A percentile compares a stretch with the other conserved stretches of the same genome.
Conservation (phyloP, 2,113 vertebrate species). For the Trachemys scripta region DNA sequence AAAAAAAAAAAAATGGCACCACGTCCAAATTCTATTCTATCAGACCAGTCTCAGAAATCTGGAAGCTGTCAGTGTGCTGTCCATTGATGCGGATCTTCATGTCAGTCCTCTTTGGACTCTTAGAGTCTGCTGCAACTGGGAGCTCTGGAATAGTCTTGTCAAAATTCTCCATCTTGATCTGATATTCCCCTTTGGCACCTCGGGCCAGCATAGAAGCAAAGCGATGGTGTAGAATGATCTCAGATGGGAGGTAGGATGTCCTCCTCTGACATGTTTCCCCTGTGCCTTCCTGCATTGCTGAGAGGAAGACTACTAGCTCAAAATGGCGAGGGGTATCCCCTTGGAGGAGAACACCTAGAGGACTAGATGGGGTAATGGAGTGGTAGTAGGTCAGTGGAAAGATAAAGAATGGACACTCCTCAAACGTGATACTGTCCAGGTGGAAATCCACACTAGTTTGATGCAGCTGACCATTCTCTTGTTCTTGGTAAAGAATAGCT, state of each 20-base stretch:
- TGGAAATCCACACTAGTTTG: conserved; percentile 93
- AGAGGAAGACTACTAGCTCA: conserved; percentile 93
- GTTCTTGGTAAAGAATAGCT: conserved; percentile 92
- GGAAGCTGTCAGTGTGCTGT: conserved; percentile 83
- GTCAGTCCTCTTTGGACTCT: conserved; percentile 87
- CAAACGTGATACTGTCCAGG: conserved; percentile 84
- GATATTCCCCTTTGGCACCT: conserved; percentile 87
- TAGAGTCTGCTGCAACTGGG: conserved; percentile 79
- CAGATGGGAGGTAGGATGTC: conserved; percentile 93
- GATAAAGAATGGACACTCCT: conserved; percentile 92
- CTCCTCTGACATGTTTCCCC: conserved; percentile 94
- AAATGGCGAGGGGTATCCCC: conserved; percentile 85
- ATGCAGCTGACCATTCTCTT: conserved; percentile 87
- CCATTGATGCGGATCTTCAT: conserved; percentile 92
- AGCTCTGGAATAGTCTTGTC: conserved; percentile 85
- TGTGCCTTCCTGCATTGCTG: conserved; percentile 93
- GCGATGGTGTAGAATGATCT: conserved; percentile 89
- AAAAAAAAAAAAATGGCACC: conserved; percentile 39
- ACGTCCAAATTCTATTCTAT: conserved; percentile 73
- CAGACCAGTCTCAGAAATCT: conserved; percentile 82
- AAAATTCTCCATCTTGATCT: conserved; percentile 91
- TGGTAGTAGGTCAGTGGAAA: conserved; percentile 95
- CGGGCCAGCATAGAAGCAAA: conserved; percentile 86
- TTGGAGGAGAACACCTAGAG: conserved; percentile 86
- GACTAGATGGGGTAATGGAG: conserved; percentile 87